Evolutionary conservation across 2,113 vertebrate genomes (phyloP).

Genomic region (Labrus mixtus): DNA sequence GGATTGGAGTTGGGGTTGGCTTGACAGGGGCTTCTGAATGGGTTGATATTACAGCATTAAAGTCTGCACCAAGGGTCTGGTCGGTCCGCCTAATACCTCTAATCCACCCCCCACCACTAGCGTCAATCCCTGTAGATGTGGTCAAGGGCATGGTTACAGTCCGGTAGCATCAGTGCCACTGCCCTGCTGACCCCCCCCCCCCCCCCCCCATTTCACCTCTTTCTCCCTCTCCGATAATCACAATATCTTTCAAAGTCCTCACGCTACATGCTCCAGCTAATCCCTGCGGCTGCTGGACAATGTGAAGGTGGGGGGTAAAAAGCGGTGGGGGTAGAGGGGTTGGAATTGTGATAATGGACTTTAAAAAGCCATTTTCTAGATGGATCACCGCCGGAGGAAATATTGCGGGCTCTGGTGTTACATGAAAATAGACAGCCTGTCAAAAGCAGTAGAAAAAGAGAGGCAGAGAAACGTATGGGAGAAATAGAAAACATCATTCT

Average conservation of each 20-base stretch:
- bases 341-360: constrained; percentile 15
- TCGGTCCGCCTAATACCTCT: constrained; percentile 55
- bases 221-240: constrained; percentile 10
- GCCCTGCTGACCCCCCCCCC: neutral
- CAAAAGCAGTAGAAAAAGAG: constrained; percentile 14
- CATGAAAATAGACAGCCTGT: constrained; percentile 29
- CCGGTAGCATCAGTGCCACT: neutral
- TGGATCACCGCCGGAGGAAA: constrained; percentile 47
- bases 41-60: constrained; percentile 40
- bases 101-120: constrained; percentile 52
- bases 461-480: neutral
- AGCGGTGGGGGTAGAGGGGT: neutral
- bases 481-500: constrained; percentile 23
- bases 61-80: constrained; percentile 51
- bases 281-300: constrained; percentile 52
- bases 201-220: constrained; percentile 3
- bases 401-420: constrained; percentile 32
- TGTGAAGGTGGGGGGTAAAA: constrained; percentile 12
- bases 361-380: constrained; percentile 42
- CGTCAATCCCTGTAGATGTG: constrained; percentile 32
- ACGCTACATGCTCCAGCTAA: constrained; percentile 48
- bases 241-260: constrained; percentile 35
- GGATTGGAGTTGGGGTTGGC: neutral
- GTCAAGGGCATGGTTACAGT: constrained; percentile 36
- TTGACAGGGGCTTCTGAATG: neutral